Conservation (phyloP, 2,113 vertebrate species). For the Xiphophorus maculatus region DNA sequence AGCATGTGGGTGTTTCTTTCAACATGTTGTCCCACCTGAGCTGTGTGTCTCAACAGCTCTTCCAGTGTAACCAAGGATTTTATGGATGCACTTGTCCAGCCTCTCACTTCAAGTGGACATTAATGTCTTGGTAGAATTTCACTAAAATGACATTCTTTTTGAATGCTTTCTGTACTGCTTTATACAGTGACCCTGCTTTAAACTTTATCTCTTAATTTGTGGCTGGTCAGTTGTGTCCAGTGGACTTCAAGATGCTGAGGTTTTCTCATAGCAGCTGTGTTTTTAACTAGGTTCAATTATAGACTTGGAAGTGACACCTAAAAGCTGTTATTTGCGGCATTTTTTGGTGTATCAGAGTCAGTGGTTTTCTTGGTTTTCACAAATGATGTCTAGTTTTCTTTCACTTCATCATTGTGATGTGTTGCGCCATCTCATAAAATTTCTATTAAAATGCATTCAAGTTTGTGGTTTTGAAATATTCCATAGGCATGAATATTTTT, state of each 20-base stretch:
- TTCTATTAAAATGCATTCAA: not conserved
- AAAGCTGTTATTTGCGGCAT: not conserved
- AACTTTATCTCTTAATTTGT: too few relatives aligned
- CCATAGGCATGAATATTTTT: not conserved
- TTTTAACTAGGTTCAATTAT: not conserved
- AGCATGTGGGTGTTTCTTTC: too few relatives aligned
- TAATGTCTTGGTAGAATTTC: too few relatives aligned
- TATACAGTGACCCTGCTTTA: too few relatives aligned
- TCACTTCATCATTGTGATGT: not conserved
- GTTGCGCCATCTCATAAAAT: not conserved
- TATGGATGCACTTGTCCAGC: too few relatives aligned
- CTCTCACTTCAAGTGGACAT: too few relatives aligned
- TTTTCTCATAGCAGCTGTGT: not conserved
- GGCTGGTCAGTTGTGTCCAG: not conserved
- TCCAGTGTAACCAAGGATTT: too few relatives aligned
- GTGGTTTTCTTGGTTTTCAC: not conserved
- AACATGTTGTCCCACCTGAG: too few relatives aligned
- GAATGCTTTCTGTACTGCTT: too few relatives aligned
- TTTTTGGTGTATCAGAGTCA: not conserved
- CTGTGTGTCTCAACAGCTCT: too few relatives aligned
- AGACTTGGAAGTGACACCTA: not conserved
- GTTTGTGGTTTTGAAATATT: not conserved
- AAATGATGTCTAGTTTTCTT: not conserved
- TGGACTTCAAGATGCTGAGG: not conserved
- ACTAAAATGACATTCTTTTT: too few relatives aligned